A percentile compares a stretch with the other conserved stretches of the same genome.
phyloP scores from a whole-genome alignment of 2,888 invertebrate genomes.

The Lasioglossum zephyrum region DNA sequence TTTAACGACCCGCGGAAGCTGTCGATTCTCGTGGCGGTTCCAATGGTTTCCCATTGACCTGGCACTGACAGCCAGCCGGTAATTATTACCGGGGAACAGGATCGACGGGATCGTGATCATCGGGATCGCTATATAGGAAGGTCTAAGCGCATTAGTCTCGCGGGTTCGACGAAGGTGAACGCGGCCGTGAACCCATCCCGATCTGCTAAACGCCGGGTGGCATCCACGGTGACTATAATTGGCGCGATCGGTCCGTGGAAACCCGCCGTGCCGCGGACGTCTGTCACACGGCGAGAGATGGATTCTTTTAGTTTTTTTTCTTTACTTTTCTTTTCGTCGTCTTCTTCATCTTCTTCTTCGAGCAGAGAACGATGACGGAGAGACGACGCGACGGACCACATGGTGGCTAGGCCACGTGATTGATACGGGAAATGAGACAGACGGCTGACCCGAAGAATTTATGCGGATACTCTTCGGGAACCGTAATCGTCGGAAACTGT shows the following conservation, averaged over 20 bases:
- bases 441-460: background rate
- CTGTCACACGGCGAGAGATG: conserved; percentile 22
- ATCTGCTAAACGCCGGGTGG: conserved; percentile 42
- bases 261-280: conserved; percentile 29
- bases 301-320: background rate
- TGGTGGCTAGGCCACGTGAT: conserved; percentile 19
- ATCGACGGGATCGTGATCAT: conserved; percentile 69
- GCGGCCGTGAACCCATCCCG: conserved; percentile 58
- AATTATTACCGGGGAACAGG: conserved; percentile 70
- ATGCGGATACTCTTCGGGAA: background rate
- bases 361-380: background rate
- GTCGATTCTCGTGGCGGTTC: conserved; percentile 67
- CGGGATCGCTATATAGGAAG: conserved; percentile 48
- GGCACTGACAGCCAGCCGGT: conserved; percentile 65
- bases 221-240: conserved; percentile 52
- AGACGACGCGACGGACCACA: conserved; percentile 1
- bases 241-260: conserved; percentile 37
- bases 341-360: background rate
- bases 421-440: conserved; percentile 29
- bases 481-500: background rate
- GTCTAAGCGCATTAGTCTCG: conserved; percentile 54
- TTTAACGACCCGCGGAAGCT: conserved; percentile 71
- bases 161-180: conserved; percentile 56
- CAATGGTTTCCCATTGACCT: conserved; percentile 69
- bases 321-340: background rate